Evolutionary conservation across 2,113 vertebrate species (phyloP).

Genomic region (Pseudorectes ferrugineus): DNA sequence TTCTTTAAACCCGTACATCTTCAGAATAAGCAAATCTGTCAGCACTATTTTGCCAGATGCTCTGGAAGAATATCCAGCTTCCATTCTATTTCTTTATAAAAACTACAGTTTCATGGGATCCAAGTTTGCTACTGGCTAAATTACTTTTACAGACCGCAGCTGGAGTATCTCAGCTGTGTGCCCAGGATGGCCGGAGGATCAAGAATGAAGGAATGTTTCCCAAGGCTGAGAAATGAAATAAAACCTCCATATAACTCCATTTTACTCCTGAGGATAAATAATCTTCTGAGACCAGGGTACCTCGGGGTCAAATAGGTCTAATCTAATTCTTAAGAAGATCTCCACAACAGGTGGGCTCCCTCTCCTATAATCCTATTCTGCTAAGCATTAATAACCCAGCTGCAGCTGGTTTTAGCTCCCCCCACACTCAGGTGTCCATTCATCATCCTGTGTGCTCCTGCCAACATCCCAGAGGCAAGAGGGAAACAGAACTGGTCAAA

Average conservation of each 20-base stretch:
- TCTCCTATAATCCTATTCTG: not conserved
- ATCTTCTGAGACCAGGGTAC: not conserved
- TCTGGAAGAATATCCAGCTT: not conserved
- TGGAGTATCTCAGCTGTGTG: not conserved
- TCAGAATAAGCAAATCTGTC: constrained; percentile 2
- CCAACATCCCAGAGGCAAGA: not conserved
- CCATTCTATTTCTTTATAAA: not conserved
- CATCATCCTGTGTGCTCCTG: not conserved
- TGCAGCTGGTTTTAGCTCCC: not conserved
- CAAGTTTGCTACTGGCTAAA: not conserved
- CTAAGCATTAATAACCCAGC: not conserved
- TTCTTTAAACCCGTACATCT: not conserved
- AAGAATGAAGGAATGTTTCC: not conserved
- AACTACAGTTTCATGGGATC: not conserved
- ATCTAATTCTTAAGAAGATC: not conserved
- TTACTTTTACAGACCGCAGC: not conserved
- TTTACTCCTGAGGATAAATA: not conserved
- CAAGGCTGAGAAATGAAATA: not conserved
- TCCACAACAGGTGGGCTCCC: not conserved
- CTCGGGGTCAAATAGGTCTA: not conserved
- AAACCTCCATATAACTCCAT: not conserved
- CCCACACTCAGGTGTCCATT: not conserved
- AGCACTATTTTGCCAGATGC: not conserved
- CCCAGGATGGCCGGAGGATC: not conserved
- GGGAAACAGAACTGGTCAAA: not conserved